Percentiles rank a stretch among this genome's conserved stretches.
phyloP scores from a whole-genome alignment of 2,797 vertebrate genomes.

The Leptoclinus maculatus region DNA sequence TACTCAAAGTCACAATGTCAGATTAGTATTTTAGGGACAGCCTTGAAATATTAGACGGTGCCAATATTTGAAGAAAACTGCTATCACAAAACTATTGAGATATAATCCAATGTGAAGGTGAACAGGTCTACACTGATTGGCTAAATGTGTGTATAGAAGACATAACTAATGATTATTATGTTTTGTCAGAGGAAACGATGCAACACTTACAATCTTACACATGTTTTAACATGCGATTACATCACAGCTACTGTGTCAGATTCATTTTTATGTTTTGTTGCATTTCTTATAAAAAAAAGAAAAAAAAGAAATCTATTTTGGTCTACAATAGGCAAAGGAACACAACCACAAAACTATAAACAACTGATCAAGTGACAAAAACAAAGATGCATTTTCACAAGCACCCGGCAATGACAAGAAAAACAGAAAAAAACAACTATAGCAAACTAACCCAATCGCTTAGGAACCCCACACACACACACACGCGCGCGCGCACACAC shows the following conservation, averaged over 20 bases:
- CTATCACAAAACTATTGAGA: slow-evolving; percentile 27
- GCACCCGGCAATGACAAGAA: slow-evolving; percentile 67
- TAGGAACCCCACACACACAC: slow-evolving; percentile 51
- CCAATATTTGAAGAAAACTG: slow-evolving; percentile 53
- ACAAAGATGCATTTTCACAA: slow-evolving; percentile 69
- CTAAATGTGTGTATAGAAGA: slow-evolving; percentile 66
- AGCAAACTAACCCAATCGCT: slow-evolving; percentile 59
- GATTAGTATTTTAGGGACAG: slow-evolving; percentile 73
- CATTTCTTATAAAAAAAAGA: slow-evolving; percentile 64
- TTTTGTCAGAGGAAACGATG: slow-evolving; percentile 71
- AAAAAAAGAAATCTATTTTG: slow-evolving; percentile 78
- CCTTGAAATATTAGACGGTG: slow-evolving; percentile 62
- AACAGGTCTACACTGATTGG: slow-evolving; percentile 55
- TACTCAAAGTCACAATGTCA: slow-evolving; percentile 63
- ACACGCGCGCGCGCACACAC: slow-evolving; percentile 45
- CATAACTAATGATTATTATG: slow-evolving; percentile 54
- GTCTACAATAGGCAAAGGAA: slow-evolving; percentile 78
- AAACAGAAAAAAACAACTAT: slow-evolving; percentile 40
- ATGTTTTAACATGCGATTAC: slow-evolving; percentile 71
- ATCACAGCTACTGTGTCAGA: slow-evolving; percentile 73
- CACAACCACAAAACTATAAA: slow-evolving; percentile 77
- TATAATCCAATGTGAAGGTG: slow-evolving; percentile 52
- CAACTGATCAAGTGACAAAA: slow-evolving; percentile 69
- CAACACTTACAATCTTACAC: slow-evolving; percentile 72
- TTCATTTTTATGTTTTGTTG: slow-evolving; percentile 75